phyloP scores from a whole-genome alignment of 2,113 vertebrate species.

The rabbit (Oryctolagus cuniculus) region DNA sequence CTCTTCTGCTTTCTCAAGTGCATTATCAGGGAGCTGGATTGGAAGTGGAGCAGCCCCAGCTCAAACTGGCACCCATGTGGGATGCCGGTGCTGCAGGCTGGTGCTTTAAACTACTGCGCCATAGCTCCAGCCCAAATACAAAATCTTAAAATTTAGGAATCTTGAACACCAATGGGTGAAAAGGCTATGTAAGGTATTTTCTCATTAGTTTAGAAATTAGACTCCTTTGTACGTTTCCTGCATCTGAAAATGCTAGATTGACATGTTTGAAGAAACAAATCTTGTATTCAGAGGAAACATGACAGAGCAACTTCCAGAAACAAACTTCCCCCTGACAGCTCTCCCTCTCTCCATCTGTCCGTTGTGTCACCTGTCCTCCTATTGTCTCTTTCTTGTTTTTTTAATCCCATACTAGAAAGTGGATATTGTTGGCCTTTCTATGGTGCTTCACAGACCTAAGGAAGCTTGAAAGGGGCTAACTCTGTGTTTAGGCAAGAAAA shows the following conservation, averaged over 20 bases:
- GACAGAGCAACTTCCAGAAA: constrained; percentile 8
- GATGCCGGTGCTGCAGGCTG: too few relatives aligned
- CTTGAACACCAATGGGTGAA: not conserved
- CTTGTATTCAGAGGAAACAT: constrained; percentile 23
- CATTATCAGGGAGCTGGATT: too few relatives aligned
- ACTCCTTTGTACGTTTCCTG: not conserved
- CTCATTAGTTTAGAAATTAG: constrained; percentile 14
- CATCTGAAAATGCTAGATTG: constrained; percentile 37
- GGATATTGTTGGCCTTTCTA: not conserved
- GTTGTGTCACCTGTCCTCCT: not conserved
- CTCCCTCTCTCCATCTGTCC: not conserved
- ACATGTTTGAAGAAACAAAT: not conserved
- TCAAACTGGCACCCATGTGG: too few relatives aligned
- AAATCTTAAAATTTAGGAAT: not conserved
- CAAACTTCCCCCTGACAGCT: not conserved
- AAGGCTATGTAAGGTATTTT: not conserved
- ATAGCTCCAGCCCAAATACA: not conserved
- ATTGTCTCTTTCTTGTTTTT: not conserved
- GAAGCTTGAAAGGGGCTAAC: not conserved
- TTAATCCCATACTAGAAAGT: not conserved
- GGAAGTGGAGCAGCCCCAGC: too few relatives aligned
- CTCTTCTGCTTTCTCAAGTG: too few relatives aligned
- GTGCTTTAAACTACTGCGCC: too few relatives aligned
- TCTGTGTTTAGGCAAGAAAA: constrained; percentile 31
- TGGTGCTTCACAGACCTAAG: not conserved